Evolutionary conservation across 2,797 vertebrate genomes (phyloP), one percentile per base, ranked within the genome.

Genomic region (Syngnathus rostellatus): DNA sequence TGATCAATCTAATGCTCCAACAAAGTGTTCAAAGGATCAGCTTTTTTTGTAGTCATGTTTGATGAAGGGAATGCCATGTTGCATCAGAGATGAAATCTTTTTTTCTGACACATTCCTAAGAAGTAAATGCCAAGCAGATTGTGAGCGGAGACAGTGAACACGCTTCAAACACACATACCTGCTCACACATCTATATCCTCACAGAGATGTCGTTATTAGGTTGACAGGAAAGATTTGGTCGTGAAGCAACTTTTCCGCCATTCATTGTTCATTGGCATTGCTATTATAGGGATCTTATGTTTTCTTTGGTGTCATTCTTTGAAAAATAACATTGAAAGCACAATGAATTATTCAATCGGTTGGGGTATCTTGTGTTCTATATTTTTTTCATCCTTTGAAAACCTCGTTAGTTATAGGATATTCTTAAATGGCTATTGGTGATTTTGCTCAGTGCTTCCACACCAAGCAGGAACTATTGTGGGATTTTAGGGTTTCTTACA

Each of bases 101-200:
- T 51, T 78, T 68, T 76, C 69, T 76, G 67, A 78, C 76, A 75
- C 70, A 83, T 84, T 81, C 72, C 69, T 69, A 66, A 73, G 77
- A 83, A 81, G 70, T 84, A 86, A 88, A 85, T 84, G 83, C 75
- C 80, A 86, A 71, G 72, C 65, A 65, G 71, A 82, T 85, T 72
- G 82, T 70, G 66, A 76, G 74, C 72, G 71, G 62, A 83, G 84
- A 86, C 81, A 78, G 77, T 66, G 66, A 73, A 82, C 78, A 85
- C 65, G 80, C 80, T 78, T 87, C 74, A 74, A 77, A 79, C 79
- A 72, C 81, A 84, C 75, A 77, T 55, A 55, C 39, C 67, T 73
- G 72, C 75, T 68, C 69, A 23, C 74, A 69, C 81, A 72, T 80
- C 81, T 61, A 41, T 21, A 43, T 41, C 39, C 38, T 21, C 59